These are phyloP conservation scores for Cataglyphis rosenhaueri DNA, from an alignment of 2,888 invertebrate genomes.

Conservation along the genomic window DNA sequence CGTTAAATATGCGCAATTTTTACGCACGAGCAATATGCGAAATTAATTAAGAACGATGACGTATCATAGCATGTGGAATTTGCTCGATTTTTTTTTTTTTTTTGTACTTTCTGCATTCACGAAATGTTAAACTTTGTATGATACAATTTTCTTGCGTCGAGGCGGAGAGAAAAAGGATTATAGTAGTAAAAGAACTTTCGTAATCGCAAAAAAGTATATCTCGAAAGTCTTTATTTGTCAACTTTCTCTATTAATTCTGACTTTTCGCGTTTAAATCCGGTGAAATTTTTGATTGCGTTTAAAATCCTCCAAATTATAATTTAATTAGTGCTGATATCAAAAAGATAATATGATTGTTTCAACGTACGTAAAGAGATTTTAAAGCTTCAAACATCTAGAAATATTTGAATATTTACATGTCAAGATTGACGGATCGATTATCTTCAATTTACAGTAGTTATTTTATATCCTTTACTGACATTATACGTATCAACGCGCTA, in stretches of 20 bases:
- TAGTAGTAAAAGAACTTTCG: background rate
- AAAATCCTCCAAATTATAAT: conserved; percentile 59
- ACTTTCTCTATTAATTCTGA: conserved; percentile 15
- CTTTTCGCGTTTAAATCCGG: background rate
- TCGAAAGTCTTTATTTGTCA: conserved; percentile 17
- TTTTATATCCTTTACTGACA: background rate
- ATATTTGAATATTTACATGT: conserved; percentile 1
- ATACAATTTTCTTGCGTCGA: background rate
- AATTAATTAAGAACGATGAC: background rate
- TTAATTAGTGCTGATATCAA: conserved; percentile 61
- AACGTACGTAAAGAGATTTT: conserved; percentile 63
- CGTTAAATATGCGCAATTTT: conserved; percentile 1
- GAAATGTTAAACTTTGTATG: conserved; percentile 6
- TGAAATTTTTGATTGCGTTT: conserved; percentile 47
- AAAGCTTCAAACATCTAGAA: conserved; percentile 30
- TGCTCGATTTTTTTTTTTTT: background rate
- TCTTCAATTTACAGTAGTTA: background rate
- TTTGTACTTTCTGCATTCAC: background rate
- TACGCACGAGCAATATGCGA: background rate
- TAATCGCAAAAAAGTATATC: background rate
- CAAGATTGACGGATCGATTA: conserved; percentile 32
- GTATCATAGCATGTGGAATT: background rate
- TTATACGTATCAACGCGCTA: background rate
- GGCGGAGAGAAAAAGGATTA: background rate
- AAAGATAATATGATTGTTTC: conserved; percentile 55